These are phyloP conservation scores for Callyntrura guangdongensis DNA, from an alignment of 2,888 invertebrate genomes.

Conservation along the genomic window DNA sequence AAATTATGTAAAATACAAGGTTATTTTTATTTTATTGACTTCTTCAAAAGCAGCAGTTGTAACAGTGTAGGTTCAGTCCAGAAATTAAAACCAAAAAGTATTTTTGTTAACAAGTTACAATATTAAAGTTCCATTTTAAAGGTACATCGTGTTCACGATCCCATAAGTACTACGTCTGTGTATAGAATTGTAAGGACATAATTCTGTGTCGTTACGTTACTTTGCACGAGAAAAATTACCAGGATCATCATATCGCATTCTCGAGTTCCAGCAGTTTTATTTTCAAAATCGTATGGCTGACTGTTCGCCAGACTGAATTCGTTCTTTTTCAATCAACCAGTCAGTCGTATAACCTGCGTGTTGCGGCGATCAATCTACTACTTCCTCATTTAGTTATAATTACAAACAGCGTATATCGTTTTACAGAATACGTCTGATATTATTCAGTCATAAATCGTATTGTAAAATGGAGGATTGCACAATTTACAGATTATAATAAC, in stretches of 20 bases:
- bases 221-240: neutral
- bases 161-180: neutral
- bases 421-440: too few species aligned
- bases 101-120: slow-evolving; percentile 33
- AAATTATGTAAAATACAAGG: slow-evolving; percentile 7
- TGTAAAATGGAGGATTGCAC: neutral
- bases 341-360: too few species aligned
- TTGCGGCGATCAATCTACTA: too few species aligned
- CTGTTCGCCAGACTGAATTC: too few species aligned
- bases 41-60: slow-evolving; percentile 1
- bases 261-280: slow-evolving; percentile 19
- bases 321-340: too few species aligned
- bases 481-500: neutral
- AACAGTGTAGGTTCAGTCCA: slow-evolving; percentile 37
- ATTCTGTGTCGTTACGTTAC: neutral
- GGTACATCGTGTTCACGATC: slow-evolving; percentile 22
- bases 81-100: slow-evolving; percentile 40
- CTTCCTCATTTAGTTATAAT: too few species aligned
- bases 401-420: too few species aligned
- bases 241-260: slow-evolving; percentile 11
- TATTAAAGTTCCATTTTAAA: slow-evolving; percentile 34
- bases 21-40: slow-evolving; percentile 36
- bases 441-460: neutral
- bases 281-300: neutral
- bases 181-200: neutral